Evolutionary conservation across 1,140 invertebrate genomes (phyloP), one percentile per base, ranked within the genome.

Genomic region (Gryllus bimaculatus): DNA sequence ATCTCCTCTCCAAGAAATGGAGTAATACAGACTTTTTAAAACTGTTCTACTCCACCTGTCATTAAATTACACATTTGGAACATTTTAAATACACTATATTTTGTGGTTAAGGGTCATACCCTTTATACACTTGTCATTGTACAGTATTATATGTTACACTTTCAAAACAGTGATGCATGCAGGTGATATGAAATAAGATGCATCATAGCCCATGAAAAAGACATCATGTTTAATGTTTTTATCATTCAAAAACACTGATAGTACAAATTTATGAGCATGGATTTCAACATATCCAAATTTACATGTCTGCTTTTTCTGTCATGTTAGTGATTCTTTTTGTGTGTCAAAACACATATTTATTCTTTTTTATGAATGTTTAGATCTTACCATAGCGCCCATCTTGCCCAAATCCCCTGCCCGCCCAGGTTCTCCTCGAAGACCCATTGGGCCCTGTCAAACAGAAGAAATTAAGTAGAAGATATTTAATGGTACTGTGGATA

Each of bases 341-440:
- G 54, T 66, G 18, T 13, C 18, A 66, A 13, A 13, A 13, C 18
- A 7, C 54, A 66, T 18, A 66, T 20, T 48, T 77, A 54, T 77
- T n/a, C 20, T 20, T 77, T 77, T 77, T 48, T 83, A 83, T 80
- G 82, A 81, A 81, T 82, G 81, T 79, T 78, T 78, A 77, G 82
- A 82, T 87, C 92, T 93, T 93, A 94, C 93, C 92, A 90, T 92
- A 84, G 90, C 87, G 81, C 91, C 94, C 83, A 89, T 88, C 86
- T 93, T 94, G 84, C 94, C 94, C 83, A 89, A 87, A 85, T 91
- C 93, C 83, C 91, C 94, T 83, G 89, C 87, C 83, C 89, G 90
- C 82, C 91, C 94, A 82, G 87, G 89, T 87, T 95, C 94, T 80
- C 94, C 94, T 85, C 93, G 90, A 82, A 96, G 88, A 83, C 95